Evolutionary conservation across 1,140 invertebrate genomes (phyloP), one percentile per base, ranked within the genome.

Genomic region (Oedothorax gibbosus): DNA sequence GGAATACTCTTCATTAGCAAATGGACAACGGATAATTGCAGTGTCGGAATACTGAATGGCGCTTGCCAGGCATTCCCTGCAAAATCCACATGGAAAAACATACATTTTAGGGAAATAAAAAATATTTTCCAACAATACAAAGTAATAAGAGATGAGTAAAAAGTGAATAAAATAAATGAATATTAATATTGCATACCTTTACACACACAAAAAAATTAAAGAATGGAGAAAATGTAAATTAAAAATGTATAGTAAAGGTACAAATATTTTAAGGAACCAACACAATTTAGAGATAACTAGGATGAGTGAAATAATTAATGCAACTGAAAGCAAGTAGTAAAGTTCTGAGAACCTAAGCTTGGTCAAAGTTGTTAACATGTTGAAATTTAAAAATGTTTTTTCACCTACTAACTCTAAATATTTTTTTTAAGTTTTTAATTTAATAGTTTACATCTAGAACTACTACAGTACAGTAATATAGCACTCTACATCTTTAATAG

Each of bases 21-120:
- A 97, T 6, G 96, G 96, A 91, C 96, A 98, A 87, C 93, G 94
- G 0, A 95, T 92, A 87, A 93, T 91, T 5, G 94, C 93, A 87
- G 96, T 95, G 85, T 96, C 95, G 88, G 93, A 93, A 89, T 94
- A 94, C 84, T 93, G 92, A 35, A 98, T 93, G 0, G 94, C 94
- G 88, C 94, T 93, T 15, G 91, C 90, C 5, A 98, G 90, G 90
- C 97, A 98, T n/a, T 91, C 90, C 80, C 92, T 92, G 79, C 9
- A 86, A 69, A 81, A 66, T 21, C 51, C 7, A 68, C 15, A 15
- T 35, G 54, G 57, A 20, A 20, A 51, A 4, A 35, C 35, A 60
- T 57, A 51, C 10, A 50, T 20, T 15, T 12, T 8, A 4, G 7
- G 50, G 11, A 14, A 50, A 49, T 76, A 35, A 35, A 12, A 60